These are phyloP conservation scores for Anastatus disparis DNA, from an alignment of 1,140 invertebrate species.

Conservation along the genomic window DNA sequence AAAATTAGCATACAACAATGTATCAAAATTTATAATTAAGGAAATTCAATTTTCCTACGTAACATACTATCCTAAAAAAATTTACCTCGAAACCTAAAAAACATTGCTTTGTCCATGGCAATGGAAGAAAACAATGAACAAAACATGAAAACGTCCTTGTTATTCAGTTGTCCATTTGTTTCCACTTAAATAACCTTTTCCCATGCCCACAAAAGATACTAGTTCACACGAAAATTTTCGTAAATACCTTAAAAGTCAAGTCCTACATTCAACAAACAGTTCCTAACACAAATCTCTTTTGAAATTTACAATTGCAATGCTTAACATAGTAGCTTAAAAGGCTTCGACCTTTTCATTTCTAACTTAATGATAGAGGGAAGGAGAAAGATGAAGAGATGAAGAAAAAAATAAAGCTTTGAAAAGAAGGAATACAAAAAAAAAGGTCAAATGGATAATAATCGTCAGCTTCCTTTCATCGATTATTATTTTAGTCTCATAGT, in stretches of 20 bases:
- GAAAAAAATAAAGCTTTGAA: no score
- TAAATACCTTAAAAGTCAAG: background rate
- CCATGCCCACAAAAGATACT: background rate
- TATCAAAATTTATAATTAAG: no score
- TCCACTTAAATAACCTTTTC: background rate
- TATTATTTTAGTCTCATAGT: no score
- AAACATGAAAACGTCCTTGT: background rate
- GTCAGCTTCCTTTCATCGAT: background rate
- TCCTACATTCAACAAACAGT: background rate
- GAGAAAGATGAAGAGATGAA: background rate
- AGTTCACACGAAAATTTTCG: background rate
- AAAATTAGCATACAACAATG: no score
- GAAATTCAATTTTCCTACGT: conserved; percentile 5
- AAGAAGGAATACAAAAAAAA: background rate
- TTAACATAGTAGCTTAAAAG: no score
- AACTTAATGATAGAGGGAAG: background rate
- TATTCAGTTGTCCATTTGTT: background rate
- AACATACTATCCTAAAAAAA: conserved; percentile 3
- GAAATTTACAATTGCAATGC: background rate
- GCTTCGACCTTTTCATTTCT: no score
- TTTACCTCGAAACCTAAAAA: background rate
- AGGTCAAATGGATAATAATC: background rate
- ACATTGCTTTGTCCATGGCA: background rate
- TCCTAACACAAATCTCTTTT: background rate
- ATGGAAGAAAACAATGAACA: conserved; percentile 21